These are phyloP conservation scores for Drosophila cardini DNA, from an alignment of 1,140 invertebrate species.

Conservation along the genomic window DNA sequence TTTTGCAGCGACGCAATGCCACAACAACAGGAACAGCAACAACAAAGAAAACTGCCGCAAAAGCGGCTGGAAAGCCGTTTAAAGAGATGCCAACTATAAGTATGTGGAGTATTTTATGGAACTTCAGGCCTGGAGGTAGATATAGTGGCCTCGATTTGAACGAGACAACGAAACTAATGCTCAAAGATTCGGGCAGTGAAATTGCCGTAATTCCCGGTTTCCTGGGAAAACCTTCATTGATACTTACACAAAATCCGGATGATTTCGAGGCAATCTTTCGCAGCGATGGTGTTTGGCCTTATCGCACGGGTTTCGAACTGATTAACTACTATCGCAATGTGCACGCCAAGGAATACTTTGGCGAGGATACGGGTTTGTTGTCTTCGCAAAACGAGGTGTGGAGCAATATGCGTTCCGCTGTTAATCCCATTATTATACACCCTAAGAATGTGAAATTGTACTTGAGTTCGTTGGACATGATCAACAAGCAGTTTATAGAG, in stretches of 20 bases:
- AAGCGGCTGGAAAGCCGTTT: slow-evolving; percentile 30
- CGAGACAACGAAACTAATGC: slow-evolving; percentile 13
- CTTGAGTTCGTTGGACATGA: slow-evolving; percentile 72
- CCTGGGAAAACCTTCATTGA: slow-evolving; percentile 35
- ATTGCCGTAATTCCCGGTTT: slow-evolving; percentile 38
- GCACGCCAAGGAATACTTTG: slow-evolving; percentile 48
- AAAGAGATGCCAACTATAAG: slow-evolving; percentile 39
- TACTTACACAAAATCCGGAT: slow-evolving; percentile 52
- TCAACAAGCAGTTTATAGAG: slow-evolving; percentile 66
- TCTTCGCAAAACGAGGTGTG: slow-evolving; percentile 39
- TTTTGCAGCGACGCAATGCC: slow-evolving; percentile 6
- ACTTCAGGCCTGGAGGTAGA: slow-evolving; percentile 46
- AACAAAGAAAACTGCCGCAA: not conserved
- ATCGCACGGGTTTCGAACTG: slow-evolving; percentile 45
- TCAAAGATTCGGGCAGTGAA: slow-evolving; percentile 29
- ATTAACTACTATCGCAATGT: slow-evolving; percentile 49
- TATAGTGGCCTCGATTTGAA: slow-evolving; percentile 28
- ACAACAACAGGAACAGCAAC: slow-evolving; percentile 12
- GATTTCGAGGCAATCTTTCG: slow-evolving; percentile 59
- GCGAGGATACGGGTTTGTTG: slow-evolving; percentile 31
- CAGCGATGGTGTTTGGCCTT: slow-evolving; percentile 60
- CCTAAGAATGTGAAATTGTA: slow-evolving; percentile 85
- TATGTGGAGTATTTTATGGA: slow-evolving; percentile 21
- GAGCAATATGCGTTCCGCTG: slow-evolving; percentile 54
- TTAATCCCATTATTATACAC: slow-evolving; percentile 85